Conservation (phyloP, 2,113 vertebrate species). For the Eonycteris spelaea region DNA sequence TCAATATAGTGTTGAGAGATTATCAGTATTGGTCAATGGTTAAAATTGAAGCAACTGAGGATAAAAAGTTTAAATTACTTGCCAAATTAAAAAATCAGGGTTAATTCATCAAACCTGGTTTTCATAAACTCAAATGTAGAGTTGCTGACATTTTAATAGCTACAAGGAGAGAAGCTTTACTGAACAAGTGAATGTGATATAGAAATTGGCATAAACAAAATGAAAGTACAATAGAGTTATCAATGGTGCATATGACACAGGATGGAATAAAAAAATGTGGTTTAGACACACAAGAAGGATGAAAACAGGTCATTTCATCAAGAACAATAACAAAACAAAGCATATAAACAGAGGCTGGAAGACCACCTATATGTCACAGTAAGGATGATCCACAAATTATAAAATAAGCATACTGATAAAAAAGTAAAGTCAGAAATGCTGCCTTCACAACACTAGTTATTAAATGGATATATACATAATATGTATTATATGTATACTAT, state of each 20-base stretch:
- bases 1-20: not conserved
- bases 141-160: not conserved
- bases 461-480: not conserved
- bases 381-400: not conserved
- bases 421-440: not conserved
- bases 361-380: too few relatives aligned
- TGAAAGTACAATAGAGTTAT: not conserved
- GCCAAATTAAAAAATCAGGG: not conserved
- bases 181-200: not conserved
- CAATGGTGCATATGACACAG: not conserved
- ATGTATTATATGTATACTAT: too few relatives aligned
- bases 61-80: not conserved
- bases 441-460: fast-evolving
- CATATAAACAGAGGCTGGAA: not conserved
- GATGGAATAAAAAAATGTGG: fast-evolving
- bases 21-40: not conserved
- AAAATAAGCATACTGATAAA: not conserved
- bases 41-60: not conserved
- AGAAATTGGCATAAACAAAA: not conserved
- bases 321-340: not conserved
- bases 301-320: not conserved
- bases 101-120: not conserved
- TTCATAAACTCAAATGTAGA: not conserved
- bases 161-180: not conserved
- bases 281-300: fast-evolving